Evolutionary conservation across 2,797 vertebrate species (phyloP), one percentile per base, ranked within the genome.

Genomic region (Parambassis ranga): DNA sequence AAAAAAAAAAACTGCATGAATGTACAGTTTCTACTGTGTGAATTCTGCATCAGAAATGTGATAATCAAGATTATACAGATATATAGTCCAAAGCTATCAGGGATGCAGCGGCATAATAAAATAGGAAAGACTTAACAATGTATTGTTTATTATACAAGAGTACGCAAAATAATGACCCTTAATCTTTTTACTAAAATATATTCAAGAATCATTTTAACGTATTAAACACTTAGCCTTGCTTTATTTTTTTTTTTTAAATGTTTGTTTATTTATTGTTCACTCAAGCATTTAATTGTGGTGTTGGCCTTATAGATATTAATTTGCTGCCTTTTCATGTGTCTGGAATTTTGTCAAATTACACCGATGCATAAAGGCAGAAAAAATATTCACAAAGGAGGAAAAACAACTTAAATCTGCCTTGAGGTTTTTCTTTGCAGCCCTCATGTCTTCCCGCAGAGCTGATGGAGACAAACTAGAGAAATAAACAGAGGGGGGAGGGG

Each of bases 241-340:
- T 82, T 81, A 56, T 76, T 88, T 77, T 48, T 26, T 42, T 82
- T 83, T 79, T 73, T 67, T 35, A 66, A 44, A 57, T 47, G 50
- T 56, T 47, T 70, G 57, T 37, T 75, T 88, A 92, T 92, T 90
- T 90, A 90, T 93, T 90, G 76, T 82, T 79, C 71, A 81, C 75
- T 68, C 65, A 80, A 70, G 56, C 63, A 77, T 85, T 75, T 75
- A 65, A 64, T 55, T 79, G 55, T 76, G 65, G 59, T 72, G 49
- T 68, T 68, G 57, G 77, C 74, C 73, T 77, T 87, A 65, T 71
- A 58, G 42, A 58, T 78, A 33, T 37, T 56, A 33, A 74, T 80
- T 60, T 77, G 65, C 74, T 77, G 75, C 74, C 75, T 84, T 83
- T 56, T 46, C 16, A 46, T 64, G 16, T 23, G 10, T 72, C 31